Evolutionary conservation across 2,113 vertebrate species (phyloP).

Genomic region (Psittacula cyanocephala): DNA sequence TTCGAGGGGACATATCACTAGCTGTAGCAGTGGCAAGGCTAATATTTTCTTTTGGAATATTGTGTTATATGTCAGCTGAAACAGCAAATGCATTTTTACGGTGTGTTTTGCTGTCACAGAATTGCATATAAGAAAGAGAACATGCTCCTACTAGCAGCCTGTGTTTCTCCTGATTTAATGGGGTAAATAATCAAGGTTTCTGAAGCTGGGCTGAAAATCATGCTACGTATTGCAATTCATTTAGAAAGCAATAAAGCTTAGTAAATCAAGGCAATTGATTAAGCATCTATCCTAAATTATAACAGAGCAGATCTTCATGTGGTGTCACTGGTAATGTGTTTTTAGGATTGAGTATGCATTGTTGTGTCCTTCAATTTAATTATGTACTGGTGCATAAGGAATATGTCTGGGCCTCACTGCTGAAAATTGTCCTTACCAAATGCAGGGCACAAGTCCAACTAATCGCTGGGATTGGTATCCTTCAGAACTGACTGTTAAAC

Average conservation of each 20-base stretch:
- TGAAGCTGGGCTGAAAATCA: background rate
- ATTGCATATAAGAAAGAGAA: slow-evolving; percentile 7
- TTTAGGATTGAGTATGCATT: background rate
- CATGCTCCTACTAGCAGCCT: background rate
- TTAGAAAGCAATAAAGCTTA: slow-evolving; percentile 7
- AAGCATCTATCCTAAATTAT: slow-evolving; percentile 13
- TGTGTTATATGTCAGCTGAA: slow-evolving; percentile 31
- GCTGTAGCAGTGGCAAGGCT: slow-evolving; percentile 31
- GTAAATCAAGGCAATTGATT: slow-evolving; percentile 33
- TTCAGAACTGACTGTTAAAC: background rate
- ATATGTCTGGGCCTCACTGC: accelerated
- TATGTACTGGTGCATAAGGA: accelerated
- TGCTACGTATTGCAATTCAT: background rate
- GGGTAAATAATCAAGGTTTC: slow-evolving; percentile 25
- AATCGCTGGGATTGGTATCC: background rate
- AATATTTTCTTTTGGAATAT: slow-evolving; percentile 18
- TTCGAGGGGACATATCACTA: slow-evolving; percentile 10
- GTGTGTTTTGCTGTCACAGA: slow-evolving; percentile 38
- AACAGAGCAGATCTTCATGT: background rate
- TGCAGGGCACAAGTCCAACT: background rate
- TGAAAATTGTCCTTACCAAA: background rate
- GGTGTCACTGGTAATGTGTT: background rate
- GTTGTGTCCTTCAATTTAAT: background rate
- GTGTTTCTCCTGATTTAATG: slow-evolving; percentile 2
- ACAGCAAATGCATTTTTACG: slow-evolving; percentile 7